Evolutionary conservation across 2,113 vertebrate species (phyloP).

Genomic region (Lethenteron camtschaticum): DNA sequence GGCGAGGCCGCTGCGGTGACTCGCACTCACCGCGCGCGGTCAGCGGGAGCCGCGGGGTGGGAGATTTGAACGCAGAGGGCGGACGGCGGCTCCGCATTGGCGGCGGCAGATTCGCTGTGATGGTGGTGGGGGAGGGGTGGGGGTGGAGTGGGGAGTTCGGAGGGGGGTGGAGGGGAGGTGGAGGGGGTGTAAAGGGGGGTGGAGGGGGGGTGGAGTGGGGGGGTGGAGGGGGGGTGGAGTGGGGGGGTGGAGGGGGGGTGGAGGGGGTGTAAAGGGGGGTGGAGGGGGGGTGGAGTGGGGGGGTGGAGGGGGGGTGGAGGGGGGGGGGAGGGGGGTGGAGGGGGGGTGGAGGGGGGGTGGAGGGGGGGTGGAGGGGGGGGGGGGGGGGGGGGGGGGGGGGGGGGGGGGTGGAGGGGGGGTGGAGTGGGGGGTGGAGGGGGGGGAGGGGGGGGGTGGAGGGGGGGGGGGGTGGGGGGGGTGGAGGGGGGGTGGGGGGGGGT

Average conservation of each 20-base stretch:
- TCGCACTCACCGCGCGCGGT: too few relatives aligned
- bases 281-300: background rate
- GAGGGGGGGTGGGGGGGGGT: background rate
- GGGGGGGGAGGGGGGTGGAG: too few relatives aligned
- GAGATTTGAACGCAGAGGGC: too few relatives aligned
- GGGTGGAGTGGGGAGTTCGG: background rate
- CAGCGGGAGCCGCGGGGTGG: too few relatives aligned
- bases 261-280: background rate
- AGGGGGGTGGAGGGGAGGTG: background rate
- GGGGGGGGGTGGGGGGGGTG: background rate
- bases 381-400: background rate
- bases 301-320: background rate
- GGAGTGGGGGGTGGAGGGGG: background rate
- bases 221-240: background rate
- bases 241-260: background rate
- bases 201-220: background rate
- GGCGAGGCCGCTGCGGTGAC: too few relatives aligned
- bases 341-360: background rate
- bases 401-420: background rate
- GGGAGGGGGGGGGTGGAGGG: too few relatives aligned
- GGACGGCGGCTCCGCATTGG: too few relatives aligned
- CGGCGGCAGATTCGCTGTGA: too few relatives aligned
- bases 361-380: background rate
- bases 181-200: background rate
- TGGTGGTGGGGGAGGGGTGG: background rate